A percentile compares a stretch with the other conserved stretches of the same genome.
These are phyloP conservation scores for Trachythela sp. DNA, from an alignment of 64 coral and sea anemone species.

Conservation along the genomic window DNA sequence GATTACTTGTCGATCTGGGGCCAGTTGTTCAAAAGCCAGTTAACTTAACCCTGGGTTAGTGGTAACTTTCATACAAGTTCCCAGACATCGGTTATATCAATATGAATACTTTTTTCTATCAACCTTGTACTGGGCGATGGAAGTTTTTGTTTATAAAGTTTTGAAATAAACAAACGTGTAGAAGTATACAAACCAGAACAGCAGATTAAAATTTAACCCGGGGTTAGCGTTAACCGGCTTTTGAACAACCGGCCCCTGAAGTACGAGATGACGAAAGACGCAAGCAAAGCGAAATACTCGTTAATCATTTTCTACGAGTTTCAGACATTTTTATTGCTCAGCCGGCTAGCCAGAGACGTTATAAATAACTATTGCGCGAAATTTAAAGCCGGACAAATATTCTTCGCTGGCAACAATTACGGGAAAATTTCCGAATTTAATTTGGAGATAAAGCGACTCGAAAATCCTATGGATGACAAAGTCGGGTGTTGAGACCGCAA, in stretches of 20 bases:
- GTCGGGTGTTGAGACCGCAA: conserved; percentile 52
- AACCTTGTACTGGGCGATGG: no score
- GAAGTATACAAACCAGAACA: no score
- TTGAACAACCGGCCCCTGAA: no score
- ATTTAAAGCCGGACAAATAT: conserved; percentile 67
- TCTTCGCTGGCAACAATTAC: conserved; percentile 72
- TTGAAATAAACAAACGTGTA: no score
- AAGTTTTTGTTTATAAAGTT: no score
- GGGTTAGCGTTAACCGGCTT: no score
- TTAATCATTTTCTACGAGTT: conserved; percentile 84
- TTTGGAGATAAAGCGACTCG: conserved; percentile 61
- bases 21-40: no score
- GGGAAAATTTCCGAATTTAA: conserved; percentile 76
- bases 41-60: no score
- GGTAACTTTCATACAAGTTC: no score
- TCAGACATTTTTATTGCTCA: conserved; percentile 75
- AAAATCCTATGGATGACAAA: conserved; percentile 61
- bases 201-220: no score
- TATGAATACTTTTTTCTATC: no score
- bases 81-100: no score
- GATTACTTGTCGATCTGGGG: conserved; percentile 57
- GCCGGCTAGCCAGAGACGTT: conserved; percentile 58
- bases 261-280: conserved; percentile 44
- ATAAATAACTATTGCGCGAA: conserved; percentile 79
- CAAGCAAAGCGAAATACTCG: conserved; percentile 58